Base-by-base conservation (phyloP, 1,140 invertebrate genomes). In the Papilio dardanus region DNA sequence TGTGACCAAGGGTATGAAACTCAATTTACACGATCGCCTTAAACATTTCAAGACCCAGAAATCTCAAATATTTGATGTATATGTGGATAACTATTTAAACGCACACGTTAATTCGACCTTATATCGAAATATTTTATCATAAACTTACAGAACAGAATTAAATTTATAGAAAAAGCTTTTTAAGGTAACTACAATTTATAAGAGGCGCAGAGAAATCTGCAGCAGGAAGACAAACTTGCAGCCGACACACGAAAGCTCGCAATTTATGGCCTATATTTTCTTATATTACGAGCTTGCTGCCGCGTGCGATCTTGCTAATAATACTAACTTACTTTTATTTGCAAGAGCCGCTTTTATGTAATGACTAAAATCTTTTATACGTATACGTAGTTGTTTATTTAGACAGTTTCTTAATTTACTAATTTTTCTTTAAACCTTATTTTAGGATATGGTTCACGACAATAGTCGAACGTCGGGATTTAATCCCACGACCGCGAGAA, bases 211-310 rank as follows among this genome's bases (percentile, higher is more conserved):
- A 21, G 71, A 58, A 73, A 40, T 50, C 71, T 73, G 71, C 71
- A 73, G 69, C 46, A 50, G 42, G 50, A 73, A 73, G 71, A 73
- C 71, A 73, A 73, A 73, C 71, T 73, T 73, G 71, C 71, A 73
- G 71, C 71, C 46, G 71, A 58, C 71, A 73, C 71, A 50, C 71
- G 28, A 58, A 58, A 73, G 71, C 54, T 79, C 54, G n/a, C 50
- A 78, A 81, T 78, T 73, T 73, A 73, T 73, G 28, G 71, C 46
- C 46, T 73, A 73, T 73, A 73, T 58, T 73, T 54, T 73, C 71
- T 58, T 46, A 71, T 50, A 71, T 30, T 54, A 35, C 46, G 67
- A 37, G 21, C 28, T 54, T 28, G 69, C 46, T 10, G n/a, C 28
- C 19, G 21, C 42, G 12, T 73, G 42, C 46, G 71, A 54, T 46